A percentile compares a stretch with the other conserved stretches of the same genome.
Evolutionary conservation across 2,797 vertebrate genomes (phyloP).

Genomic region (Columba guinea): DNA sequence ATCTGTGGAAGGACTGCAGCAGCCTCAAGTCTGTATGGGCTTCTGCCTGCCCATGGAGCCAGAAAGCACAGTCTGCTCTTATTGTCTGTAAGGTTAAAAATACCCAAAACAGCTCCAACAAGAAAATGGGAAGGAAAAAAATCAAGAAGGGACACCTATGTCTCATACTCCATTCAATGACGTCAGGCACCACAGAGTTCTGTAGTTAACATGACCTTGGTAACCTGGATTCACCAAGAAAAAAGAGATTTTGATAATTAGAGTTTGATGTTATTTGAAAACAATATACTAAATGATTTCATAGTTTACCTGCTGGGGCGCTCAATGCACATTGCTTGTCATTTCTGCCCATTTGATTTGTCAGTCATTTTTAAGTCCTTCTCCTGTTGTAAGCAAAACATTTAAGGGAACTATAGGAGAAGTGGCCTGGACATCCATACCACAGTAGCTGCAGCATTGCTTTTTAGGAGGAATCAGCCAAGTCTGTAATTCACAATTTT

Average conservation of each 20-base stretch:
- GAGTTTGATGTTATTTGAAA: not conserved
- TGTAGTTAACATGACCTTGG: not conserved
- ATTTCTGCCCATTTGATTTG: not conserved
- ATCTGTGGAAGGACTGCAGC: not conserved
- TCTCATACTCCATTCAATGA: not conserved
- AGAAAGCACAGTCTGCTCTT: not conserved
- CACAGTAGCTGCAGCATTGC: not conserved
- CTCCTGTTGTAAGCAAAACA: not conserved
- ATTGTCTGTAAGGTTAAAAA: not conserved
- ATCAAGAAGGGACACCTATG: not conserved
- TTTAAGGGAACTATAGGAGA: not conserved
- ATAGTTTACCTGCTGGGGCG: not conserved
- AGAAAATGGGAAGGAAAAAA: not conserved
- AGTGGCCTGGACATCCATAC: not conserved
- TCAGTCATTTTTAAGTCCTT: not conserved
- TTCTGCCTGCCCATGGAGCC: not conserved
- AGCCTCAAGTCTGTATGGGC: not conserved
- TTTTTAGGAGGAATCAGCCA: not conserved
- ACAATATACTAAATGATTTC: not conserved
- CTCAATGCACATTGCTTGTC: not conserved
- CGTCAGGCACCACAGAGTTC: not conserved
- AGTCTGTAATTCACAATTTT: not conserved
- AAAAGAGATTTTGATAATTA: not conserved
- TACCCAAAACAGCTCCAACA: not conserved
- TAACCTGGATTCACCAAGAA: not conserved